Evolutionary conservation across 2,888 invertebrate genomes (phyloP), one percentile per base, ranked within the genome.

Genomic region (Dioctria rufipes): DNA sequence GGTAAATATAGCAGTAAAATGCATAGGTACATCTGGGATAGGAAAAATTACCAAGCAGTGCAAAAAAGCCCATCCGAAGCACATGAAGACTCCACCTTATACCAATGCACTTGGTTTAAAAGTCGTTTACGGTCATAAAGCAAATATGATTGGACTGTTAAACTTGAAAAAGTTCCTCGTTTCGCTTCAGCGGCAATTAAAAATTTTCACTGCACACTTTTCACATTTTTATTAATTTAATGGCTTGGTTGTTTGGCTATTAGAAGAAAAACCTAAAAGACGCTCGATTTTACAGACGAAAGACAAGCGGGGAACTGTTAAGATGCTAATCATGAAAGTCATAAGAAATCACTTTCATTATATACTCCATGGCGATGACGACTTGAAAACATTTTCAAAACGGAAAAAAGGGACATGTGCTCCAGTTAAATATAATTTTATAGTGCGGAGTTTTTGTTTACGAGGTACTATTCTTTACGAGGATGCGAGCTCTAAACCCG

Each of bases 1-100:
- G 54, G 78, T 66, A 49, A 66, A 78, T 66, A 78, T 42, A 78
- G 66, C 37, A 60, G 75, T 75, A 61, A 75, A 75, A 75, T 75
- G 75, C 75, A 75, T 75, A 8, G 43, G 25, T 25, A 25, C 2
- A 25, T 25, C 25, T 25, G 25, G 25, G 25, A 25, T 25, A 25
- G 25, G 25, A 25, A 25, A 60, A 43, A 75, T 13, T 43, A 11
- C 58, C 5, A 3, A 37, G 25, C 25, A 4, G 42, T 5, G 75
- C 11, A 61, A 58, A 61, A 25, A n/a, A 43, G 42, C 25, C 25
- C 25, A 25, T 25, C 25, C 39, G 40, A 39, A 39, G 42, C 75
- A 43, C 60, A 60, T 8, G 37, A 43, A 40, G 75, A 9, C 5
- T 37, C 71, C 9, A 9, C 37, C 71, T 51, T 39, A n/a, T 25